phyloP scores from a whole-genome alignment of 2,113 vertebrate genomes.

The Spea multiplicata region DNA sequence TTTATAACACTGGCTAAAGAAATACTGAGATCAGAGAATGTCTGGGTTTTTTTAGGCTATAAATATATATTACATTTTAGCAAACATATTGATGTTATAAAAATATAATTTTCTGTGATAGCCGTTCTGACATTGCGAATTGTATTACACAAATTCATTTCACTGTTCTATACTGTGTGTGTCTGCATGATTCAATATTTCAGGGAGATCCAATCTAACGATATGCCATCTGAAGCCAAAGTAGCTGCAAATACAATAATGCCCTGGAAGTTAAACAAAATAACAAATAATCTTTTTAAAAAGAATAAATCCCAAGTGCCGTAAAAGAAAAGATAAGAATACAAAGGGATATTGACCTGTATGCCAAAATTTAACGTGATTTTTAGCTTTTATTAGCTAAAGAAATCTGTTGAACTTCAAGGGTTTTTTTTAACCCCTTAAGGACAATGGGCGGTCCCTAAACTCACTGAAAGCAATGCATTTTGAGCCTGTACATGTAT shows the following conservation, averaged over 20 bases:
- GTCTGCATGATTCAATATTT: constrained; percentile 43
- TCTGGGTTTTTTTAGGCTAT: constrained; percentile 30
- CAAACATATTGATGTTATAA: constrained; percentile 48
- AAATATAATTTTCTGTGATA: constrained; percentile 46
- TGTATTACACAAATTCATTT: constrained; percentile 48
- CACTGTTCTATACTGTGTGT: constrained; percentile 26
- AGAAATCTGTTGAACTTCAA: neutral
- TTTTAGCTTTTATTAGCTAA: constrained; percentile 9
- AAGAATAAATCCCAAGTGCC: constrained; percentile 24
- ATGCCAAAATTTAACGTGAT: constrained; percentile 22
- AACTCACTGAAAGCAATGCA: too few species aligned
- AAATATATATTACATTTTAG: constrained; percentile 48
- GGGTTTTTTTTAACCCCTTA: too few species aligned
- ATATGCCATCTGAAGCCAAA: constrained; percentile 36
- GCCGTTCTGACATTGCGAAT: constrained; percentile 33
- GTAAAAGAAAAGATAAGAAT: constrained; percentile 33
- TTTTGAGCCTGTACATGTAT: too few species aligned
- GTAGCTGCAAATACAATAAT: constrained; percentile 40
- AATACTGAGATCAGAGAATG: constrained; percentile 37
- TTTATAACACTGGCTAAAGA: constrained; percentile 16
- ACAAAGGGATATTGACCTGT: constrained; percentile 31
- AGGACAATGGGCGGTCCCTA: too few species aligned
- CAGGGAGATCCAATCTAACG: constrained; percentile 40
- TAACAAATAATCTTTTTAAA: constrained; percentile 33
- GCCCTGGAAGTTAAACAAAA: constrained; percentile 26